Evolutionary conservation across 2,797 vertebrate species (phyloP), one percentile per base, ranked within the genome.

Genomic region (Denticeps clupeoides): DNA sequence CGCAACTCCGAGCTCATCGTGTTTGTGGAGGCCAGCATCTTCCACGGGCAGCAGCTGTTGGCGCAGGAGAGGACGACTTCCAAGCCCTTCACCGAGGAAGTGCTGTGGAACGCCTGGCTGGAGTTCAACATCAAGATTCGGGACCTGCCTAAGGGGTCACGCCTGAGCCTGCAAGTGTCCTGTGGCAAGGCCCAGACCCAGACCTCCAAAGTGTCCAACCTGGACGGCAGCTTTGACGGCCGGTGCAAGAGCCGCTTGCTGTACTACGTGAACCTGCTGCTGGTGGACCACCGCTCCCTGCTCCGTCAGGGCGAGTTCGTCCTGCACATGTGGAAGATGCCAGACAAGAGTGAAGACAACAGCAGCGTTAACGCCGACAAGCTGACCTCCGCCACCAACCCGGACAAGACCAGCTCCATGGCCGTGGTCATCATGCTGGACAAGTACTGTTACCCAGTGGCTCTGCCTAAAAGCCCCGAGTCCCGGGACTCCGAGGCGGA

Each of bases 241-340:
- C 83, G 80, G 54, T 84, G 71, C 67, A 97, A 94, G 82, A 88
- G 70, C 23, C 92, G 93, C 2, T 82, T 96, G 33, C 86, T 97
- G 33, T 98, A 96, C 69, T 99, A 98, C 1, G 94, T 97, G 57
- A 99, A 98, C 77, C 78, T 99, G 54, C 69, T 98, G 55, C 68
- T 99, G 51, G 84, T 99, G 44, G 93, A 99, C 75, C 94, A 99
- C 68, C 88, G 93, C 38, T 97, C 87, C 12, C 82, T 99, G 58
- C 84, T 99, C 3, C 86, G 93, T 31, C 92, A 88, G 43, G 94
- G 95, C 0, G 93, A 97, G 59, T 97, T 95, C 12, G 84, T 97
- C 48, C 87, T 99, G 18, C 91, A 98, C 74, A 97, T 97, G 95
- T 99, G 95, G 95, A 95, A 91, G 64, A 88, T 97, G 73, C 86